Evolutionary conservation across 2,797 vertebrate genomes (phyloP), one percentile per base, ranked within the genome.

Genomic region (Phylloscopus collybita): DNA sequence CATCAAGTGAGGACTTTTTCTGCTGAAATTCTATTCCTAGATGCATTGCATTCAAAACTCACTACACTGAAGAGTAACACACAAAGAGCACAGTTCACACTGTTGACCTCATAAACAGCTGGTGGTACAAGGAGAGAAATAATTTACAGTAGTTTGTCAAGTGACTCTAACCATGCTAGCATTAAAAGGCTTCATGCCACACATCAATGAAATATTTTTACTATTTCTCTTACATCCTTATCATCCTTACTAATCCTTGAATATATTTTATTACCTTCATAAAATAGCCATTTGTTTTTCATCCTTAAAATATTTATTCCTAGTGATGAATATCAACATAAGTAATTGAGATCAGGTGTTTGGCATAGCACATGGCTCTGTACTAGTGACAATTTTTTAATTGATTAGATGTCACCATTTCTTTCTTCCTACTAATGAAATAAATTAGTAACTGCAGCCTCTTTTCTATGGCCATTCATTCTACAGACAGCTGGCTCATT

Each of bases 81-180:
- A 72, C 54, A 75, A 83, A 92, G 87, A 80, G 7, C 30, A 79
- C 5, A 1, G 59, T n/a, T 86, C 30, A 79, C 50, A 54, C 7
- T 84, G 49, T 90, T 95, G 88, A 94, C 76, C 51, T 79, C 73
- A 79, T 80, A 92, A 94, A 88, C 76, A 94, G 54, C 44, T 90
- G 70, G 72, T 62, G n/a, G 47, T 90, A 26, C 29, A 92, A 71
- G 32, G 32, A 86, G 9, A 61, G 22, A 91, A 86, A 73, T 81
- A 86, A 86, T 90, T 91, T 54, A 53, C 16, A 59, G 25, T 45
- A 69, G 11, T 50, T 72, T 75, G 7, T 69, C 61, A 65, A 72
- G 38, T 86, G 47, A 61, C 9, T 91, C 20, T 78, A 88, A 74
- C 38, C 27, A 47, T 45, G 13, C 10, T 51, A 59, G 12, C 26